phyloP scores from a whole-genome alignment of 2,888 invertebrate species.

The Clunio marinus region DNA sequence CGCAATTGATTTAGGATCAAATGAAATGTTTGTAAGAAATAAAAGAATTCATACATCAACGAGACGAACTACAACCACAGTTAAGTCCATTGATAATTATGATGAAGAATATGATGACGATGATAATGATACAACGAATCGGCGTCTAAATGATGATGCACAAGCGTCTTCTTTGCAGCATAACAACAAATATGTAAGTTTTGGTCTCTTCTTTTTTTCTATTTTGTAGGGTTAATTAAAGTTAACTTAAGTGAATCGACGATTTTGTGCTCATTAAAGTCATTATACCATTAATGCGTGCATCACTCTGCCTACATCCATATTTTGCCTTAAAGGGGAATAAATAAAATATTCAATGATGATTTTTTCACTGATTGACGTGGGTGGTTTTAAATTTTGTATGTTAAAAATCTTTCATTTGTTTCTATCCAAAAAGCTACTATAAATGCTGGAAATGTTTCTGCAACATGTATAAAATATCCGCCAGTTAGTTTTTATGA shows the following conservation, averaged over 20 bases:
- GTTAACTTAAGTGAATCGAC: constrained; percentile 16
- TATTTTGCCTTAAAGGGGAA: background rate
- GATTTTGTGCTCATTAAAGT: background rate
- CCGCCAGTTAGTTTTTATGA: no score
- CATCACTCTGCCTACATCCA: no score
- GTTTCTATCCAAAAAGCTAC: no score
- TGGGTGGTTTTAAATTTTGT: background rate
- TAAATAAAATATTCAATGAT: background rate
- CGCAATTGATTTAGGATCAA: no score
- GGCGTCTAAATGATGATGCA: background rate
- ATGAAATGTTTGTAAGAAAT: background rate
- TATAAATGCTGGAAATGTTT: no score
- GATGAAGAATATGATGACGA: background rate
- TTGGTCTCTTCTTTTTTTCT: no score
- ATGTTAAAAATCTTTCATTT: no score
- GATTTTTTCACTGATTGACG: background rate
- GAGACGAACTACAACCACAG: background rate
- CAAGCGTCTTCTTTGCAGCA: no score
- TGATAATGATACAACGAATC: constrained; percentile 9
- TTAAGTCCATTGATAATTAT: background rate
- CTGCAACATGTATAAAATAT: no score
- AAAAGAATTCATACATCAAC: background rate
- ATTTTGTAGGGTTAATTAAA: no score
- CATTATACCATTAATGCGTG: background rate
- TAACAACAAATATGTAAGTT: constrained; percentile 8